A percentile compares a stretch with the other conserved stretches of the same genome.
Conservation (phyloP, 2,797 vertebrate species). For the Telmatherina bonti region DNA sequence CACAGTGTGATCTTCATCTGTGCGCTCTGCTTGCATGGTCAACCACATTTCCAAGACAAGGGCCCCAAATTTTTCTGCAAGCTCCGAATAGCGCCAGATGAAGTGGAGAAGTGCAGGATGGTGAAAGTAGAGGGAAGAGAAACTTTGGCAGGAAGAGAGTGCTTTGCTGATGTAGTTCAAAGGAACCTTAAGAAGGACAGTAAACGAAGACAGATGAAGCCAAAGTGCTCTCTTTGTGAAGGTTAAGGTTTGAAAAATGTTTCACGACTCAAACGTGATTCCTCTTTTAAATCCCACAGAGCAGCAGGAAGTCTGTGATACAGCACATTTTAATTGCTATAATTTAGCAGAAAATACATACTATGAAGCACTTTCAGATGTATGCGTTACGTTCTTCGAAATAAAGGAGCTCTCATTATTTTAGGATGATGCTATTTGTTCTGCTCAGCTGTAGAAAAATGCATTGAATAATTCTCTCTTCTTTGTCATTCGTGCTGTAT, state of each 20-base stretch:
- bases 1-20: conserved; percentile 5
- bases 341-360: conserved; percentile 1
- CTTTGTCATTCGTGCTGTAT: conserved; percentile 21
- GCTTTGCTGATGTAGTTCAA: conserved; percentile 84
- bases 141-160: conserved; percentile 77
- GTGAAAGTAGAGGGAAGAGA: conserved; percentile 86
- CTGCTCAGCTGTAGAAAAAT: conserved; percentile 15
- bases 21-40: conserved; percentile 48
- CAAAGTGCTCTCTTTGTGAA: conserved; percentile 10
- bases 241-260: conserved; percentile 13
- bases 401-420: conserved; percentile 6
- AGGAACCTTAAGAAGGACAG: conserved; percentile 73
- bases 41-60: conserved; percentile 88
- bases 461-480: neutral
- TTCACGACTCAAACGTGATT: conserved; percentile 8
- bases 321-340: conserved; percentile 16
- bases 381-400: conserved; percentile 10
- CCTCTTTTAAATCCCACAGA: conserved; percentile 16
- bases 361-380: conserved; percentile 7
- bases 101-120: conserved; percentile 88
- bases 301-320: conserved; percentile 19
- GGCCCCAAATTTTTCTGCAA: conserved; percentile 86
- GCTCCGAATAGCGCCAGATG: conserved; percentile 86
- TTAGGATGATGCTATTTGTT: conserved; percentile 12
- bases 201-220: conserved; percentile 18